These are phyloP conservation scores for Gallinago paraguaiae DNA, from an alignment of 2,113 vertebrate genomes.

Conservation along the genomic window DNA sequence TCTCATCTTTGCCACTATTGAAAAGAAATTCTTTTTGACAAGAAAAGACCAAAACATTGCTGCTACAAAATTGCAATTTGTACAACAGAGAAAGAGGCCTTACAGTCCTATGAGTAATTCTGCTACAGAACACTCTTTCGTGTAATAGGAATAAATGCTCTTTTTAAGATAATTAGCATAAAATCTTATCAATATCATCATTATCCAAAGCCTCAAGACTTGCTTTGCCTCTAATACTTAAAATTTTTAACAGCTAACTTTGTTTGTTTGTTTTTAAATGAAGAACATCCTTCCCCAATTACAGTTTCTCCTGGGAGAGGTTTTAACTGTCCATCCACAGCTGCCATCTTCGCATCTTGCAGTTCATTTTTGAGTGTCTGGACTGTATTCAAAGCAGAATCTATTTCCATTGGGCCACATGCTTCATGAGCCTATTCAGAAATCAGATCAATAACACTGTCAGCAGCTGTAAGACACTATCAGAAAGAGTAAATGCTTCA, in stretches of 20 bases:
- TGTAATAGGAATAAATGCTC: background rate
- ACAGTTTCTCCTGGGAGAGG: conserved; percentile 98
- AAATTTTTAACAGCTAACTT: conserved; percentile 30
- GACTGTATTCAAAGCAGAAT: conserved; percentile 92
- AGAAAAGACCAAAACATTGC: background rate
- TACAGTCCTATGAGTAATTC: background rate
- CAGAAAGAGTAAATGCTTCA: background rate
- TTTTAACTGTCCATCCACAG: conserved; percentile 88
- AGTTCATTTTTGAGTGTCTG: conserved; percentile 93
- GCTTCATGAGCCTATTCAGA: conserved; percentile 91
- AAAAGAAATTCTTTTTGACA: background rate
- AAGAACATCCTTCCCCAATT: conserved; percentile 39
- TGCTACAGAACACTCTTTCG: background rate
- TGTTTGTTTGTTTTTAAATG: conserved; percentile 29
- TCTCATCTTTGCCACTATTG: background rate
- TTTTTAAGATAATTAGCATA: background rate
- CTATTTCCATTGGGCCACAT: conserved; percentile 96
- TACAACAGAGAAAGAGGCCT: background rate
- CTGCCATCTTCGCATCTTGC: conserved; percentile 95
- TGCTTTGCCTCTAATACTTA: background rate
- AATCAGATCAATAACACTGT: background rate
- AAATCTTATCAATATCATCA: background rate
- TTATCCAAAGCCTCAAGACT: background rate
- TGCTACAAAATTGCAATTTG: background rate
- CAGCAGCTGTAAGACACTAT: background rate